Evolutionary conservation across 2,888 invertebrate genomes (phyloP).

Genomic region (Rotaria magnacalcarata): DNA sequence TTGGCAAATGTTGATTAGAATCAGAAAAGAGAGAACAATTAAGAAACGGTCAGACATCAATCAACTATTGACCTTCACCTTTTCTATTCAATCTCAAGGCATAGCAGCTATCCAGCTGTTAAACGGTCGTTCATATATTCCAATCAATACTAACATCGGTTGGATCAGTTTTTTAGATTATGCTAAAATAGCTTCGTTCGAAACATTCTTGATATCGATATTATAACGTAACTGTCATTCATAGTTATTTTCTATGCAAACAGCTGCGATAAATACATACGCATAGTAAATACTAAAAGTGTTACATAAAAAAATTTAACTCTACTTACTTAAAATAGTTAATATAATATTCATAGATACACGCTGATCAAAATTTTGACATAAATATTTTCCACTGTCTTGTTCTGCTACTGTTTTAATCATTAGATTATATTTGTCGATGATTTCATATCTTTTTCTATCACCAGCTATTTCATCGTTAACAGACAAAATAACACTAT

Average conservation of each 20-base stretch:
- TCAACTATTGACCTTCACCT: background rate
- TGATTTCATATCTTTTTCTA: background rate
- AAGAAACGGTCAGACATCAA: background rate
- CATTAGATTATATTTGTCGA: background rate
- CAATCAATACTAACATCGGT: no score
- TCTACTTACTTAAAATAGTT: conserved; percentile 31
- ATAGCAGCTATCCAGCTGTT: background rate
- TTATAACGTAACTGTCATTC: no score
- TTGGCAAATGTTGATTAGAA: background rate
- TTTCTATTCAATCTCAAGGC: background rate
- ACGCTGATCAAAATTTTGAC: conserved; percentile 30
- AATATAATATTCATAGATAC: background rate
- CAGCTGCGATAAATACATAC: no score
- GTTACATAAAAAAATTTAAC: no score
- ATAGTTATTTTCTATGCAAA: no score
- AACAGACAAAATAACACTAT: background rate
- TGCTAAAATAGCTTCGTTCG: no score
- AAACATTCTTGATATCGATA: no score
- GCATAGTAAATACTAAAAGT: no score
- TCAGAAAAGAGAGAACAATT: background rate
- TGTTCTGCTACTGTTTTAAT: background rate
- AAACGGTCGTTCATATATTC: no score
- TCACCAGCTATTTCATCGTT: background rate
- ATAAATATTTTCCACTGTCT: conserved; percentile 31
- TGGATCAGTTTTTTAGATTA: no score